phyloP scores from a whole-genome alignment of 2,888 invertebrate genomes.

The Trachelus troglodyta region DNA sequence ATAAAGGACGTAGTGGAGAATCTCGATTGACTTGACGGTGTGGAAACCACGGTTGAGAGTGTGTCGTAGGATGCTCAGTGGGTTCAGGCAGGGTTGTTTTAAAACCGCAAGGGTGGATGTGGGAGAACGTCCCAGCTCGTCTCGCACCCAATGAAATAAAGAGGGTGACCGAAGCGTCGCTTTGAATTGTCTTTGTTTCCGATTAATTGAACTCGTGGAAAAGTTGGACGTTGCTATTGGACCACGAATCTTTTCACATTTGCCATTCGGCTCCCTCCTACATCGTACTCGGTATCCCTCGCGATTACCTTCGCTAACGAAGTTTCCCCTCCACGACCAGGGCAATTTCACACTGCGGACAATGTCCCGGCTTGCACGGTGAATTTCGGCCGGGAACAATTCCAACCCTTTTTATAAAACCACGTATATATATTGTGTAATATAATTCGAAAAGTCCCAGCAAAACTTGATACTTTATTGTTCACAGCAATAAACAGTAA shows the following conservation, averaged over 20 bases:
- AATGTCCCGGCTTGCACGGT: not conserved
- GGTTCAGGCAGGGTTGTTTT: conserved; percentile 23
- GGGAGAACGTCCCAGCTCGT: conserved; percentile 18
- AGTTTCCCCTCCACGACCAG: not conserved
- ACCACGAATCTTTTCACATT: not conserved
- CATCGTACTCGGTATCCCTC: not conserved
- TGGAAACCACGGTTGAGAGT: not conserved
- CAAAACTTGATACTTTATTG: not conserved
- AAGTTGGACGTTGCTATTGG: not conserved
- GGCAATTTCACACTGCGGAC: not conserved
- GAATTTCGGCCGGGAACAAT: not conserved
- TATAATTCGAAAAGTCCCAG: not conserved
- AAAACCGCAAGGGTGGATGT: conserved; percentile 23
- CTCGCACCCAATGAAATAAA: conserved; percentile 21
- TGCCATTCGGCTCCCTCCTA: not conserved
- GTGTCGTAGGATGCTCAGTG: not conserved
- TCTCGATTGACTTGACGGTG: not conserved
- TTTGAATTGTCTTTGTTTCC: conserved; percentile 34
- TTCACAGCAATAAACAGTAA: not conserved
- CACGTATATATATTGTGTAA: not conserved
- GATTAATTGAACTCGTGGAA: conserved; percentile 29
- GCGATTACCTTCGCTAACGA: not conserved
- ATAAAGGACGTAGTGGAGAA: not conserved
- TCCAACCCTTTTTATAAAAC: not conserved
- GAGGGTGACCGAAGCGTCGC: conserved; percentile 16